A percentile compares a stretch with the other conserved stretches of the same genome.
These are phyloP conservation scores for Onychostoma macrolepis DNA, from an alignment of 2,113 vertebrate species.

Conservation along the genomic window DNA sequence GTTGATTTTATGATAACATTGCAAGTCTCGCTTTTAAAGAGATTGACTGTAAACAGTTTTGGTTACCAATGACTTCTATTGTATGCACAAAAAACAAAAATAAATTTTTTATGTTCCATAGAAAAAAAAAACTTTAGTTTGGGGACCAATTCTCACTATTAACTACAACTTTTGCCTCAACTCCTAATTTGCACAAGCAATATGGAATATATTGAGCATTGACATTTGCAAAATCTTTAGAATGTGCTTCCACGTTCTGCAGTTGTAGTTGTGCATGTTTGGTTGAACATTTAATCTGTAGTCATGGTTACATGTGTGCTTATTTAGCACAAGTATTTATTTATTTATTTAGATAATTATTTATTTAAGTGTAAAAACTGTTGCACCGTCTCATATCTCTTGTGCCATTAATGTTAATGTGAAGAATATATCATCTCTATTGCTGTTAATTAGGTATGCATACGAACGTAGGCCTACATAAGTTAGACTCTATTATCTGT, in stretches of 20 bases:
- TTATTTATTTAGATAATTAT: not conserved
- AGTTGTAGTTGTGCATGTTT: not conserved
- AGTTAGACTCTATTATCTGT: not conserved
- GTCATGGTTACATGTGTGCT: not conserved
- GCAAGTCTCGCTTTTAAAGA: not conserved
- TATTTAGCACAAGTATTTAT: conserved; percentile 4
- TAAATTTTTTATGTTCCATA: too few species aligned
- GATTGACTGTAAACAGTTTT: not conserved
- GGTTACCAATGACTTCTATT: too few species aligned
- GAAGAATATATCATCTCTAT: not conserved
- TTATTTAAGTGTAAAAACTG: not conserved
- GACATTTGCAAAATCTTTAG: not conserved
- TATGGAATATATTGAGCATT: not conserved
- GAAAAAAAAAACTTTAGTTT: too few species aligned
- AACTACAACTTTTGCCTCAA: too few species aligned
- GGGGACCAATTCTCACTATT: too few species aligned
- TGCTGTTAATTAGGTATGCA: not conserved
- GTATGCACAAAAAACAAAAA: too few species aligned
- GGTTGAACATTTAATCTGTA: not conserved
- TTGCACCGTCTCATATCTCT: not conserved
- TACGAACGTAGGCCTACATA: not conserved
- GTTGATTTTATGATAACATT: not conserved
- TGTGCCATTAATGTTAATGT: not conserved
- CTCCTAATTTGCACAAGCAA: not conserved
- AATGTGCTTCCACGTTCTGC: not conserved